These are phyloP conservation scores for Proterorhinus semilunaris DNA, from an alignment of 2,113 vertebrate genomes.

Conservation along the genomic window DNA sequence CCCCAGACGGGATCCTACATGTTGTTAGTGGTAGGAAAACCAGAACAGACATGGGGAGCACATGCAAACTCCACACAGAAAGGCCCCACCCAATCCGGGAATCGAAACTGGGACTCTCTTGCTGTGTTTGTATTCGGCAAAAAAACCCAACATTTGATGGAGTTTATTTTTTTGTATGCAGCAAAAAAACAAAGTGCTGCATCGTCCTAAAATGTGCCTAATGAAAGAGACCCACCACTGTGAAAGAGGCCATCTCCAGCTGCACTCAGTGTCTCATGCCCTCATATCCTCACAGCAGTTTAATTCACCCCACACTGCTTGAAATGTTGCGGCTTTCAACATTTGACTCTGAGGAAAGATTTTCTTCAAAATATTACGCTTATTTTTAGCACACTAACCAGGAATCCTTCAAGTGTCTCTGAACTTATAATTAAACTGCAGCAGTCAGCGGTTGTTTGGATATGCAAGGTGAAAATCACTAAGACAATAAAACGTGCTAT, in stretches of 20 bases:
- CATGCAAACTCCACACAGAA: no score
- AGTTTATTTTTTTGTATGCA: neutral
- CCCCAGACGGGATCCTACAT: no score
- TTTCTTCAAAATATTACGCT: neutral
- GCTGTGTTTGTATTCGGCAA: no score
- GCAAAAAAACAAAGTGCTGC: neutral
- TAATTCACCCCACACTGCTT: neutral
- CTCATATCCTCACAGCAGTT: conserved; percentile 1
- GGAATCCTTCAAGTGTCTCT: neutral
- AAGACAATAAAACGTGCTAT: neutral
- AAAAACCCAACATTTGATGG: neutral
- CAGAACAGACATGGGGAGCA: no score
- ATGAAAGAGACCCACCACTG: neutral
- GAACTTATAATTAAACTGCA: neutral
- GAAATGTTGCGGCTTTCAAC: neutral
- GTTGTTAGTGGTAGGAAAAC: no score
- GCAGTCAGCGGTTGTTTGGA: neutral
- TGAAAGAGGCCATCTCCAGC: neutral
- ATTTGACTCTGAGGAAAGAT: neutral
- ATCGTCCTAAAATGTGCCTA: neutral
- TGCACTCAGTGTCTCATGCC: neutral
- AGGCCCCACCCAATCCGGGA: no score
- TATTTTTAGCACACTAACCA: neutral
- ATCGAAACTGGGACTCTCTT: no score
- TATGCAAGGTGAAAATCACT: neutral